Conservation (phyloP, 2,113 vertebrate species). For the Brienomyrus brachyistius region DNA sequence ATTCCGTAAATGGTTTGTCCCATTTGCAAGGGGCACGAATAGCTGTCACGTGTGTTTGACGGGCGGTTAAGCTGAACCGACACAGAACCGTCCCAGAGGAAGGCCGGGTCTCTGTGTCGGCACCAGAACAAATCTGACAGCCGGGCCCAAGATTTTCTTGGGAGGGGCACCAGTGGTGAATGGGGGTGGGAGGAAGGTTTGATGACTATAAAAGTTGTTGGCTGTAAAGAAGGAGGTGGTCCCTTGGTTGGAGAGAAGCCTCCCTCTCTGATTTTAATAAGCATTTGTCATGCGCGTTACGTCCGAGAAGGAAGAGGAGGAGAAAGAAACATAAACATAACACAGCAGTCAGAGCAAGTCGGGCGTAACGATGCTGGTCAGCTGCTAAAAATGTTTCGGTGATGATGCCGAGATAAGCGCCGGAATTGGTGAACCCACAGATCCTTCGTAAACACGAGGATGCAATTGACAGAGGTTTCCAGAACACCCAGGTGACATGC, state of each 20-base stretch:
- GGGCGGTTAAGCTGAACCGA: neutral
- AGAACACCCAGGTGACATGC: neutral
- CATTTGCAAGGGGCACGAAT: neutral
- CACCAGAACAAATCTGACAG: neutral
- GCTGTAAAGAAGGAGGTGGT: neutral
- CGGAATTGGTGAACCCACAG: neutral
- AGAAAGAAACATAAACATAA: neutral
- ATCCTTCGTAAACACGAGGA: neutral
- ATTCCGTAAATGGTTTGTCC: neutral
- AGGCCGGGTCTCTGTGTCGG: neutral
- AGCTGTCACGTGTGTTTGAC: neutral
- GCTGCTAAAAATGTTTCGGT: neutral
- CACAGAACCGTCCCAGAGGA: neutral
- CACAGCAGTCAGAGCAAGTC: neutral
- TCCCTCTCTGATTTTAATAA: neutral
- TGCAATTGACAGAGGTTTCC: neutral
- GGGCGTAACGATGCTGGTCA: neutral
- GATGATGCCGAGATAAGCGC: neutral
- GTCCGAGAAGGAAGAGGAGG: neutral
- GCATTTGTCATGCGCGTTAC: neutral
- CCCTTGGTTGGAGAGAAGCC: neutral
- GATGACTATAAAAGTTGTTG: neutral
- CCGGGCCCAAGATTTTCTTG: neutral
- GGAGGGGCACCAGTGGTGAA: neutral
- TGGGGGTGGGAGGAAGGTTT: neutral